phyloP scores from a whole-genome alignment of 2,113 vertebrate genomes.

The Salvelinus sp. region DNA sequence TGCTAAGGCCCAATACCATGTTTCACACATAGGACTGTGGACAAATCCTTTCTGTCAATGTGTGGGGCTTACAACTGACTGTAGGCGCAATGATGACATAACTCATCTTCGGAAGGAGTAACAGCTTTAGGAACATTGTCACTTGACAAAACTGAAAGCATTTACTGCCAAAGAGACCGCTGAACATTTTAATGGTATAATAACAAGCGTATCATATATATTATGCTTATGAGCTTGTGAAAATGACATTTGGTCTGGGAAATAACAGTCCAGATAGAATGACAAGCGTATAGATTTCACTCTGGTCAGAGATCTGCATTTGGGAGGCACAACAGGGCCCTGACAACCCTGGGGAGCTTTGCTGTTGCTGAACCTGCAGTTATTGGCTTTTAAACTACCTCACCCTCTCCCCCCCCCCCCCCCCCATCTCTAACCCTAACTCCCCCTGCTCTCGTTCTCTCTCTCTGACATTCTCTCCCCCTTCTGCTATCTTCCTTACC shows the following conservation, averaged over 20 bases:
- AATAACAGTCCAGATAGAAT: neutral
- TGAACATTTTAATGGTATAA: neutral
- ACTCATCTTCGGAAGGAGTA: neutral
- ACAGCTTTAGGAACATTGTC: neutral
- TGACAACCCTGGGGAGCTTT: neutral
- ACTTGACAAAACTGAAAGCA: neutral
- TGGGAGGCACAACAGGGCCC: neutral
- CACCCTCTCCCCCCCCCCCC: neutral
- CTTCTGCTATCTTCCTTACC: neutral
- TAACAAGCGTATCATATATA: neutral
- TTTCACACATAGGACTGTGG: neutral
- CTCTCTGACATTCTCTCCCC: neutral
- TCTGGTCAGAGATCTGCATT: neutral
- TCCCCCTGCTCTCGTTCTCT: neutral
- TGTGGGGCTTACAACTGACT: neutral
- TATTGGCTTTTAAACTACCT: neutral
- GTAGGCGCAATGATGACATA: neutral
- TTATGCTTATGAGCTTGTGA: neutral
- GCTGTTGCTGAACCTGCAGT: neutral
- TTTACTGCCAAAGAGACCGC: neutral
- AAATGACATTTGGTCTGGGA: neutral
- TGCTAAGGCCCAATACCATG: neutral
- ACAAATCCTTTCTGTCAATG: neutral
- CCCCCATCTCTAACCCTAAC: neutral
- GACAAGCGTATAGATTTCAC: too few species aligned